These are phyloP conservation scores for Malurus cyaneus DNA, from an alignment of 2,113 vertebrate species.

Conservation along the genomic window DNA sequence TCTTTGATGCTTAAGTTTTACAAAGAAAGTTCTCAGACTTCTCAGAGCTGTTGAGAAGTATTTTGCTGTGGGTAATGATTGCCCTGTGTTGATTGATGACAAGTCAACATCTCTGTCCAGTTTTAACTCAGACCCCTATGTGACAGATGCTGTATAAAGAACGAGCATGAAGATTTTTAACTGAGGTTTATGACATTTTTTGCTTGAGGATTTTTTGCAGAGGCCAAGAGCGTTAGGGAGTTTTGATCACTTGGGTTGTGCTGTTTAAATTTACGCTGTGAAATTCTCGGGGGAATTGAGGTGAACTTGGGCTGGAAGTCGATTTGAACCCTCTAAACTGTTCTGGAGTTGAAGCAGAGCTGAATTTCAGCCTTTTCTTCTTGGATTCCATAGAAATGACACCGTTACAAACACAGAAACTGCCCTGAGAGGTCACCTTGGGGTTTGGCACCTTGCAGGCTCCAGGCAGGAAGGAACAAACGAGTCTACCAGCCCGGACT, in stretches of 20 bases:
- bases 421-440: rapidly evolving
- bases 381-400: background rate
- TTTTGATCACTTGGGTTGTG: background rate
- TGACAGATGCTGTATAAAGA: background rate
- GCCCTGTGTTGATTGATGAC: background rate
- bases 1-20: background rate
- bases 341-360: background rate
- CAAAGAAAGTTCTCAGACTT: background rate
- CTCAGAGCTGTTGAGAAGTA: background rate
- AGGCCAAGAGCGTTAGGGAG: background rate
- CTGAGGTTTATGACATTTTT: background rate
- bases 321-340: background rate
- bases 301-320: background rate
- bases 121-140: background rate
- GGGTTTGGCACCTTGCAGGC: background rate
- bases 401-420: background rate
- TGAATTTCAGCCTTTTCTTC: background rate
- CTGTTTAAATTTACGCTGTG: background rate
- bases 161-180: background rate
- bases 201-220: background rate
- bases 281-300: background rate
- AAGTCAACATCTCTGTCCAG: background rate
- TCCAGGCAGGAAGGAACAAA: background rate
- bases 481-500: too few relatives aligned
- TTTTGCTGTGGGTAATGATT: background rate